Evolutionary conservation across 2,797 vertebrate species (phyloP).

Genomic region (Pelochelys cantorii): DNA sequence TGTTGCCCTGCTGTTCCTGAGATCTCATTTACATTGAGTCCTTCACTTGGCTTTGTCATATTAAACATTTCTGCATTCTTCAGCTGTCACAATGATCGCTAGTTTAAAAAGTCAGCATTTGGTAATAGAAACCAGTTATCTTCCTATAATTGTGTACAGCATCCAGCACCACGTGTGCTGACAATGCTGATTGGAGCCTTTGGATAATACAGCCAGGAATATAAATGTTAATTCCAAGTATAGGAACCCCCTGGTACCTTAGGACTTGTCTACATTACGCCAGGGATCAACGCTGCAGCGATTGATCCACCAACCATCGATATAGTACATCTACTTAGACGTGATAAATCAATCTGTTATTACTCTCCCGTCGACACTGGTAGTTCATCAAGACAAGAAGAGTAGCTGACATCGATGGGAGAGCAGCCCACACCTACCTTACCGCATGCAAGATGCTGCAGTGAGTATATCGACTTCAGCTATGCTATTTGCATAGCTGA

Average conservation of each 20-base stretch:
- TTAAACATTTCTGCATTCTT: neutral
- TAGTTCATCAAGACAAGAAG: no score
- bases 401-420: no score
- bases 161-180: neutral
- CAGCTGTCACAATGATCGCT: neutral
- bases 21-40: neutral
- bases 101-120: neutral
- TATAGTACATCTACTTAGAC: no score
- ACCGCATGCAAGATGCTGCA: no score
- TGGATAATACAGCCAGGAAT: accelerated
- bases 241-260: accelerated
- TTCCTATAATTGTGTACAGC: neutral
- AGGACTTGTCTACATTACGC: no score
- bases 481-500: no score
- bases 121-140: neutral
- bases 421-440: no score
- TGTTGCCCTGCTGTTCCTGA: neutral
- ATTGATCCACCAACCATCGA: no score
- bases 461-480: no score
- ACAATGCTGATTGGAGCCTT: neutral
- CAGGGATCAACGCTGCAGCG: no score
- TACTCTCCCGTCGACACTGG: no score
- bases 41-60: neutral
- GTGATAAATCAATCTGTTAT: no score
- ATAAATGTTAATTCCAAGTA: accelerated